Percentiles rank a stretch among this genome's conserved stretches.
These are phyloP conservation scores for Chelonia mydas DNA, from an alignment of 2,797 vertebrate genomes.

Conservation along the genomic window DNA sequence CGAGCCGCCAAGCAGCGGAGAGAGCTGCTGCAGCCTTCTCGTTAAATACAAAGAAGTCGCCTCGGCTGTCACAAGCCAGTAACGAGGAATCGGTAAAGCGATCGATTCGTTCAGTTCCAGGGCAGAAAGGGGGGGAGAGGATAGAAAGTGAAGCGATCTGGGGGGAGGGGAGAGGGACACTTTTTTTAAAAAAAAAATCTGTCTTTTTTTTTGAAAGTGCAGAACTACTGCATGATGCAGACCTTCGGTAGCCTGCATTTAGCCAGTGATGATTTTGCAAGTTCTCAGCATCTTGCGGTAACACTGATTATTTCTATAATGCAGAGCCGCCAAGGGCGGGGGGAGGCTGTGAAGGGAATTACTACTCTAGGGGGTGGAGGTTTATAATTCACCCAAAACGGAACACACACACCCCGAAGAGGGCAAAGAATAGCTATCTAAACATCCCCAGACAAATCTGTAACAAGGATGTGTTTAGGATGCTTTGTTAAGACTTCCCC, in stretches of 20 bases:
- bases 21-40: background rate
- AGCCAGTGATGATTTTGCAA: background rate
- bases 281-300: background rate
- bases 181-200: background rate
- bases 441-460: background rate
- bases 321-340: background rate
- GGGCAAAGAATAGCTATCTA: background rate
- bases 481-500: conserved; percentile 28
- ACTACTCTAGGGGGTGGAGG: background rate
- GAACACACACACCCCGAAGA: background rate
- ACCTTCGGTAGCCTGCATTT: too few relatives aligned
- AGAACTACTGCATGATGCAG: too few relatives aligned
- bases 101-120: background rate
- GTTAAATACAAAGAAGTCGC: background rate
- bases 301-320: background rate
- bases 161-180: too few relatives aligned
- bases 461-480: background rate
- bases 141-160: background rate
- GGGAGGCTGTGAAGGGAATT: background rate
- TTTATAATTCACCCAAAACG: background rate
- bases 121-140: background rate
- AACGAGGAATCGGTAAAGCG: background rate
- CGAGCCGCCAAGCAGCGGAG: background rate
- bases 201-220: too few relatives aligned
- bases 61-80: background rate